A percentile compares a stretch with the other conserved stretches of the same genome.
phyloP scores from a whole-genome alignment of 2,888 invertebrate genomes.

The Hecatera dysodea region DNA sequence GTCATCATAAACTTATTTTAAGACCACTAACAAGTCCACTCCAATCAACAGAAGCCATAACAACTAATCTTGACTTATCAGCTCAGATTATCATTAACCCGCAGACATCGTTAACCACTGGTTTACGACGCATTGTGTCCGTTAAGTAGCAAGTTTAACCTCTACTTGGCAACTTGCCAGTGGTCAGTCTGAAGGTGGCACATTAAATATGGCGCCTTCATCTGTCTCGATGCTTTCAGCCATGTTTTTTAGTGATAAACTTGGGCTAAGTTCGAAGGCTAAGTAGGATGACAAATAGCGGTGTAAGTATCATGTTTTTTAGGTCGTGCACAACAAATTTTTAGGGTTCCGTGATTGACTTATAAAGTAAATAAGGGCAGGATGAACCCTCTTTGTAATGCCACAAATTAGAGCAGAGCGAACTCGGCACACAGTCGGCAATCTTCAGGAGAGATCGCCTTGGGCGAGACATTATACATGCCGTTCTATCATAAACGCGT shows the following conservation, averaged over 20 bases:
- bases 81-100: conserved; percentile 29
- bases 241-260: conserved; percentile 22
- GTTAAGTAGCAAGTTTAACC: conserved; percentile 29
- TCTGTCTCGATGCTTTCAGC: neutral
- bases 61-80: conserved; percentile 18
- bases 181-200: conserved; percentile 26
- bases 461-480: too few species aligned
- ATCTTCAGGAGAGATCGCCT: too few species aligned
- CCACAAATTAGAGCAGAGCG: too few species aligned
- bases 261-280: conserved; percentile 8
- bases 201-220: conserved; percentile 16
- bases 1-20: neutral
- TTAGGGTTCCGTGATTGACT: neutral
- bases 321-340: neutral
- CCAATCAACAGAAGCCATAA: neutral
- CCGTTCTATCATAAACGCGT: too few species aligned
- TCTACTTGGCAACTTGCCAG: conserved; percentile 37
- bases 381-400: too few species aligned
- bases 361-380: too few species aligned
- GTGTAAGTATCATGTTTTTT: neutral
- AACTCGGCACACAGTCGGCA: too few species aligned
- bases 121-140: conserved; percentile 40
- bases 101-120: conserved; percentile 25
- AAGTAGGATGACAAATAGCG: conserved; percentile 18
- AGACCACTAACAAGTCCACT: neutral